Conservation (phyloP, 2,113 vertebrate genomes). For the Pandion haliaetus region DNA sequence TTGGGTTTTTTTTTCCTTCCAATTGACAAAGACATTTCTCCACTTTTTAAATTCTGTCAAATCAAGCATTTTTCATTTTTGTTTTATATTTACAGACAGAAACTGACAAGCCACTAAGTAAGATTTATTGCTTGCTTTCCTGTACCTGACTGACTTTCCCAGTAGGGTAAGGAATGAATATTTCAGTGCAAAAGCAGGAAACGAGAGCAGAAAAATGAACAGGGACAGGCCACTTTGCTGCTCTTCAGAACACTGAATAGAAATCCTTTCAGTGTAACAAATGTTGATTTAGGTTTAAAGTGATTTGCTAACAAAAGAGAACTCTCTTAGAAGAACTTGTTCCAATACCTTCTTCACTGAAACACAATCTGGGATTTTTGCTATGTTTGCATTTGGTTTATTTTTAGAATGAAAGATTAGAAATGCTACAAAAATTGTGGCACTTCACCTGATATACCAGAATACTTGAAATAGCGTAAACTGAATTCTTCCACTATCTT, state of each 20-base stretch:
- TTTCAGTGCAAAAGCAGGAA: constrained; percentile 51
- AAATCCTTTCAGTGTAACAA: constrained; percentile 18
- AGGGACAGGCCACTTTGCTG: constrained; percentile 11
- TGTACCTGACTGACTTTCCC: constrained; percentile 54
- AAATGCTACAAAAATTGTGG: not conserved
- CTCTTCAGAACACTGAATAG: constrained; percentile 14
- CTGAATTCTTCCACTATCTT: not conserved
- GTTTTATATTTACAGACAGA: constrained; percentile 47
- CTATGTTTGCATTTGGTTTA: not conserved
- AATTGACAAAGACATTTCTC: not conserved
- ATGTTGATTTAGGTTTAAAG: constrained; percentile 37
- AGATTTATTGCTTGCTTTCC: constrained; percentile 68
- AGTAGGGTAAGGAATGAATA: constrained; percentile 48
- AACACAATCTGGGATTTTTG: not conserved
- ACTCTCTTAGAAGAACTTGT: not conserved
- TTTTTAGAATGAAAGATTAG: not conserved
- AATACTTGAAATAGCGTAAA: not conserved
- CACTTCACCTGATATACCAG: not conserved
- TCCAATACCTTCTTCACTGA: not conserved
- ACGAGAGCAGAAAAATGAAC: constrained; percentile 46
- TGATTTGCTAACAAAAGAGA: constrained; percentile 3
- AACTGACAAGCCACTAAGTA: constrained; percentile 65
- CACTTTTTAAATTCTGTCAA: constrained; percentile 48
- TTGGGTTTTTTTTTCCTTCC: not conserved
- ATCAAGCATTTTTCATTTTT: constrained; percentile 51